A percentile compares a stretch with the other conserved stretches of the same genome.
Evolutionary conservation across 2,888 invertebrate species (phyloP).

Genomic region (Ormyrus thymus): DNA sequence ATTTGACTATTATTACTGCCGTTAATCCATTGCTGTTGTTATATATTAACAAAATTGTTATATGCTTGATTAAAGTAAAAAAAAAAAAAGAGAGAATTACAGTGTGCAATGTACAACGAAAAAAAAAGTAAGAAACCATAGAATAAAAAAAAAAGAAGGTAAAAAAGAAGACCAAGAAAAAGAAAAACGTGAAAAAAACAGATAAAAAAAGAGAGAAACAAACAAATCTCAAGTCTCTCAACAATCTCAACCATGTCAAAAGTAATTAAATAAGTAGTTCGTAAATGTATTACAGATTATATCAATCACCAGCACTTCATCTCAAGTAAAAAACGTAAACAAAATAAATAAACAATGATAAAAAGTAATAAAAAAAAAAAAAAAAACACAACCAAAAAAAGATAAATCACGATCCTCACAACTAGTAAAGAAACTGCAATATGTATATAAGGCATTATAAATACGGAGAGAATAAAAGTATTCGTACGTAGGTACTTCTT

Average conservation of each 20-base stretch:
- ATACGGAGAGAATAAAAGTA: conserved; percentile 63
- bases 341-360: conserved; percentile 63
- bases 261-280: conserved; percentile 56
- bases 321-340: conserved; percentile 51
- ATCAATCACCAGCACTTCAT: conserved; percentile 56
- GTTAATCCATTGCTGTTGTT: conserved; percentile 61
- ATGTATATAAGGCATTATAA: conserved; percentile 60
- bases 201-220: conserved; percentile 63
- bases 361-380: conserved; percentile 64
- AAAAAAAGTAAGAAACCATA: conserved; percentile 59
- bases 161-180: conserved; percentile 54
- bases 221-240: conserved; percentile 67
- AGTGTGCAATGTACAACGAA: conserved; percentile 62
- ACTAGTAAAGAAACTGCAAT: conserved; percentile 59
- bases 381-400: conserved; percentile 66
- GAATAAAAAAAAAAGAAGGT: conserved; percentile 61
- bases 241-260: conserved; percentile 72
- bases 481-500: conserved; percentile 70
- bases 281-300: conserved; percentile 57
- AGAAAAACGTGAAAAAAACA: conserved; percentile 60
- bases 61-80: conserved; percentile 67
- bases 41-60: conserved; percentile 58
- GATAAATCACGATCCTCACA: conserved; percentile 65
- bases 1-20: conserved; percentile 53
- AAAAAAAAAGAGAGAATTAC: conserved; percentile 8